Evolutionary conservation across 2,888 invertebrate species (phyloP), one percentile per base, ranked within the genome.

Genomic region (Tribolium freemani): DNA sequence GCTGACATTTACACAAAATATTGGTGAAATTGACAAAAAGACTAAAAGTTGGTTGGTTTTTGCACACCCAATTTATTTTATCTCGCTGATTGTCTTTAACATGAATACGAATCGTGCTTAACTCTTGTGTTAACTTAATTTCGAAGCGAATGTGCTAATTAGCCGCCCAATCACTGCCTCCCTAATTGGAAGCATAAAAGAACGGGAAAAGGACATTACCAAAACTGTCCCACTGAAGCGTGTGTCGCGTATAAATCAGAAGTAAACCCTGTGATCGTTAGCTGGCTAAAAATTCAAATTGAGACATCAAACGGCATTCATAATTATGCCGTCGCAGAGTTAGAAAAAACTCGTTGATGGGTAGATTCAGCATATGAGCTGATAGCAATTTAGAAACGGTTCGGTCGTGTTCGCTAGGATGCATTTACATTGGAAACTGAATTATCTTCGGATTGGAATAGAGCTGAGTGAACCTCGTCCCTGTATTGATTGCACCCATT

Each of bases 401-500:
- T 75, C 45, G n/a, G 51, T 54, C 64, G 64, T 53, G 63, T 63
- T 51, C 63, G 48, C 54, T n/a, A 67, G 56, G 57, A 67, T 67
- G 74, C 73, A 76, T 76, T 76, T 76, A 73, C 71, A 74, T 71
- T 69, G 71, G 64, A 76, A 76, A 77, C 75, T 69, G 73, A 77
- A 77, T 77, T 77, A 77, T 77, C 74, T 77, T 77, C 63, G 75
- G 74, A 77, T 77, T 77, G 76, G 75, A 74, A 77, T 73, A 30
- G 74, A 75, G 74, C 73, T 56, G 70, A 71, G 56, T 75, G 75
- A 73, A 64, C 70, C 74, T 31, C 72, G 71, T 61, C 60, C 75
- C 68, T 69, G 74, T 78, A 76, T 76, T 75, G 76, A 78, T 77
- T 78, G 72, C 76, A 76, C 75, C 77, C 77, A 76, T 74, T 77